Conservation (phyloP, 2,888 invertebrate species). For the Andrena minutula region DNA sequence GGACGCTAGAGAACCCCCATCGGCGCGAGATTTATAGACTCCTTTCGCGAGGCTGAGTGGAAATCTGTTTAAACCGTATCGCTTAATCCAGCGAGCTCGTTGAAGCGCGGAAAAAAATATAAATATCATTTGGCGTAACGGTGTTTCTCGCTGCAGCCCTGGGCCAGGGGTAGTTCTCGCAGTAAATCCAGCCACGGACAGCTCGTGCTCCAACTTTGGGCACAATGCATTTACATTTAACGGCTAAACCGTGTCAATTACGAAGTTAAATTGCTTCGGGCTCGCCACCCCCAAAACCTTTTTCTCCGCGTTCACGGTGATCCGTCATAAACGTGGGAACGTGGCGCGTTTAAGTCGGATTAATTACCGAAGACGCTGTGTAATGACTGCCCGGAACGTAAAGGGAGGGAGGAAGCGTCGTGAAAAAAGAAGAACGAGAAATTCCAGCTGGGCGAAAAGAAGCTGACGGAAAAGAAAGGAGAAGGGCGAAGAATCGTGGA, state of each 20-base stretch:
- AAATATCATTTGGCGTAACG: constrained; percentile 22
- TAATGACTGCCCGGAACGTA: constrained; percentile 52
- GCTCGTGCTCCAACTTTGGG: constrained; percentile 23
- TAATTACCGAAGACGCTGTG: constrained; percentile 60
- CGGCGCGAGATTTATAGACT: constrained; percentile 34
- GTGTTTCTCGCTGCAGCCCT: neutral
- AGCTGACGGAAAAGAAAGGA: too few species aligned
- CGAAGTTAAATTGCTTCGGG: constrained; percentile 52
- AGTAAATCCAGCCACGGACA: constrained; percentile 1
- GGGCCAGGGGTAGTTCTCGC: constrained; percentile 10
- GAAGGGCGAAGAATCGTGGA: constrained; percentile 13
- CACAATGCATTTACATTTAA: constrained; percentile 41
- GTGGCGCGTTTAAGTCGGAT: constrained; percentile 51
- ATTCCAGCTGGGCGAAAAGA: constrained; percentile 5
- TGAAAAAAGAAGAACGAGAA: constrained; percentile 16
- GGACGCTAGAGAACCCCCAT: constrained; percentile 9
- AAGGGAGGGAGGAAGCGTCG: neutral
- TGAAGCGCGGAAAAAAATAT: neutral
- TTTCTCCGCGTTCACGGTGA: neutral
- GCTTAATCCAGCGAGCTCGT: constrained; percentile 17
- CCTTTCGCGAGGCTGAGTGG: neutral
- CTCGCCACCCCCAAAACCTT: neutral
- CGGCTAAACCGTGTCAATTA: constrained; percentile 35
- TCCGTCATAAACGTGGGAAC: constrained; percentile 22
- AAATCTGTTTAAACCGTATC: constrained; percentile 35